A percentile compares a stretch with the other conserved stretches of the same genome.
Evolutionary conservation across 2,113 vertebrate species (phyloP).

Genomic region (Neogale vison): DNA sequence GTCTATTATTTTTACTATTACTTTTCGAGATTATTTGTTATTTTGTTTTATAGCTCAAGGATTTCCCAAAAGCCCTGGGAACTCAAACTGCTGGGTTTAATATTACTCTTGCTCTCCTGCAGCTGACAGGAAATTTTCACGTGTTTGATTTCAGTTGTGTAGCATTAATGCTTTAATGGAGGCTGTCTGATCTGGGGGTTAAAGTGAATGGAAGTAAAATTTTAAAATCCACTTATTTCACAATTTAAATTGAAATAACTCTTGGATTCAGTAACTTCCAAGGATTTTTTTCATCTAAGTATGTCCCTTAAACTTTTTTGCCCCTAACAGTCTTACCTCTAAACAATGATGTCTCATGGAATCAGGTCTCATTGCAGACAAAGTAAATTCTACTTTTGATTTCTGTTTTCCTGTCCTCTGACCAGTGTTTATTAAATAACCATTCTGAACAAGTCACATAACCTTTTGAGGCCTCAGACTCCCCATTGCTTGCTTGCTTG

Average conservation of each 20-base stretch:
- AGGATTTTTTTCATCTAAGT: neutral
- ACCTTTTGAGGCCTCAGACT: neutral
- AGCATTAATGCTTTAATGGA: constrained; percentile 31
- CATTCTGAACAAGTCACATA: constrained; percentile 13
- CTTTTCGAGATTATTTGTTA: neutral
- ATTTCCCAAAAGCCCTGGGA: neutral
- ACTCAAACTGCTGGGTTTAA: neutral
- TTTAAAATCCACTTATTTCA: constrained; percentile 34
- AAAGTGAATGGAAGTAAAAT: neutral
- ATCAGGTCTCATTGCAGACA: neutral
- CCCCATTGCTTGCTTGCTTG: neutral
- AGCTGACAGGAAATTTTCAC: neutral
- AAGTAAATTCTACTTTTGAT: neutral
- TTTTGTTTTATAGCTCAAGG: neutral
- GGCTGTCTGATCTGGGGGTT: neutral
- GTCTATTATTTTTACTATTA: neutral
- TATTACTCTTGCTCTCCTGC: neutral
- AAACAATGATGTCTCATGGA: neutral
- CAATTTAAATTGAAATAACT: neutral
- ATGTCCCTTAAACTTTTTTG: neutral
- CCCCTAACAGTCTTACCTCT: neutral
- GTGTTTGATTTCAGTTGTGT: constrained; percentile 1
- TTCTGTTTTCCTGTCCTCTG: neutral
- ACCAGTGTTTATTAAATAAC: neutral
- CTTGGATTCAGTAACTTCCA: neutral